Percentiles rank a stretch among this genome's conserved stretches.
Conservation (phyloP, 2,888 invertebrate genomes). For the Aleiodes leptofemur region DNA sequence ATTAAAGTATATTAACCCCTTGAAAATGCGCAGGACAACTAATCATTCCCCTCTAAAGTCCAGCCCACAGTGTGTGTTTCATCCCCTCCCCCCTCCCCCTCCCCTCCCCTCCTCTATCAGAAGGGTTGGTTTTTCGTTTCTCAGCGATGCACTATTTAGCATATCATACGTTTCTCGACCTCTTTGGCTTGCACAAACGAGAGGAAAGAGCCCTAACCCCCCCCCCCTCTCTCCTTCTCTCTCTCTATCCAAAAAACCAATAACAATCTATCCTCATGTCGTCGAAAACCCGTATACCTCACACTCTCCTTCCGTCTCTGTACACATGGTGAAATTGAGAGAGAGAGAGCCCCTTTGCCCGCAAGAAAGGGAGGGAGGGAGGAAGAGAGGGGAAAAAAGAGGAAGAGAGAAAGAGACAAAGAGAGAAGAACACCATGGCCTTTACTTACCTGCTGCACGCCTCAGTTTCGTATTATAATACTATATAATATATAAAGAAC, state of each 20-base stretch:
- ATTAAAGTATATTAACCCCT: neutral
- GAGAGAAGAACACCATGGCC: neutral
- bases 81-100: conserved; percentile 59
- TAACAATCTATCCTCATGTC: conserved; percentile 67
- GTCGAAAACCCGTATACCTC: conserved; percentile 23
- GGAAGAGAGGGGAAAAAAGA: neutral
- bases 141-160: conserved; percentile 69
- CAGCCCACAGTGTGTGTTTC: conserved; percentile 47
- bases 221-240: neutral
- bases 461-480: conserved; percentile 55
- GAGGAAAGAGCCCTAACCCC: conserved; percentile 68
- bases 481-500: conserved; percentile 49
- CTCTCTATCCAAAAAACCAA: conserved; percentile 61
- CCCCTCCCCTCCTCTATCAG: conserved; percentile 53
- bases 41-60: conserved; percentile 2
- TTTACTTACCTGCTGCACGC: conserved; percentile 46
- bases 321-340: neutral
- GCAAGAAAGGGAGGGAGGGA: neutral
- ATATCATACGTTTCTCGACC: conserved; percentile 63
- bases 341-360: conserved; percentile 13
- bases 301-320: conserved; percentile 33
- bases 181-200: conserved; percentile 22
- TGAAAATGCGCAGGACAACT: neutral
- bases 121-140: conserved; percentile 43
- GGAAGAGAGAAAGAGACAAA: too few species aligned